Evolutionary conservation across 1,140 invertebrate species (phyloP), one percentile per base, ranked within the genome.

Genomic region (Papilio helenus): DNA sequence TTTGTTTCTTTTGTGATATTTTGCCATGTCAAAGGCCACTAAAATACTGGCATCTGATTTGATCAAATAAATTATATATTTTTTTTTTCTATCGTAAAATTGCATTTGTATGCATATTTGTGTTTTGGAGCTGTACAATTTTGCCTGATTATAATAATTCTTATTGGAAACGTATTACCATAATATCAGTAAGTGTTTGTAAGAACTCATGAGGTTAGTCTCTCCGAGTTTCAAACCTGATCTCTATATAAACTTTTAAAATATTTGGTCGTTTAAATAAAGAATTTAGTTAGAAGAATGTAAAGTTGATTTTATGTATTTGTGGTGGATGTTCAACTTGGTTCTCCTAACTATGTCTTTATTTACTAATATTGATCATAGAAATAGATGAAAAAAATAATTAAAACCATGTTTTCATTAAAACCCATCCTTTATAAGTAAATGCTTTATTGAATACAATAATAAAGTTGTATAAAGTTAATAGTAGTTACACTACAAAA

Each of bases 11-110:
- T 92, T 92, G 92, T 93, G 91, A 93, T 93, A 92, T 76, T 86
- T 88, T 93, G 90, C 92, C 88, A 91, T 88, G 92, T 92, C 91
- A 93, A 89, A 90, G 92, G 93, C 90, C 91, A 92, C 89, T 89
- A 82, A 84, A 87, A 84, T 85, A 87, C 87, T 93, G 91, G 90
- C 92, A 94, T 89, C 83, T 88, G 34, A 88, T 92, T 91, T 94
- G 90, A 89, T 92, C 89, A 92, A 89, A 85, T 85, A 76, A 86
- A 76, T 91, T 89, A 90, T 90, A 39, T 90, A 89, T 89, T 88
- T 89, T 89, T 92, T 91, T 90, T 89, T 61, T 23, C 86, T 89
- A 90, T 87, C 89, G 85, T 92, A 87, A 88, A 87, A 89, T 86
- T 89, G 89, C 87, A 90, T 90, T 89, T 85, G 80, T 29, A 79